Conservation (phyloP, 2,888 invertebrate species). For the Phengaris alcon region DNA sequence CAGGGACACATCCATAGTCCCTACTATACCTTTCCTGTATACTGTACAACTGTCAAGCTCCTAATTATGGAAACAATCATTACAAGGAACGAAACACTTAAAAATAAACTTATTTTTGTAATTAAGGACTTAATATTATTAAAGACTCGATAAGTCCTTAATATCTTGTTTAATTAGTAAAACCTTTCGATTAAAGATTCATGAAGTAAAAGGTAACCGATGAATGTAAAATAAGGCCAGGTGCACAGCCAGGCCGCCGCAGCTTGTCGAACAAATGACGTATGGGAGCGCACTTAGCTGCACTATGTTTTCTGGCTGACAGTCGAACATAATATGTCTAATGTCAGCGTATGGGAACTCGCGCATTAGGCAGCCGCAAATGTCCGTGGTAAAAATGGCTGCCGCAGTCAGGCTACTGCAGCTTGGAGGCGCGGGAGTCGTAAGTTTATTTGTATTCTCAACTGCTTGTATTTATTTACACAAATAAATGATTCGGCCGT, state of each 20-base stretch:
- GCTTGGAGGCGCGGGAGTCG: too few species aligned
- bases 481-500: neutral
- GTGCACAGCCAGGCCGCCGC: too few species aligned
- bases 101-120: neutral
- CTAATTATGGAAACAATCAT: neutral
- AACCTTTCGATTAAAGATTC: neutral
- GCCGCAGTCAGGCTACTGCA: too few species aligned
- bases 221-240: neutral
- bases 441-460: neutral
- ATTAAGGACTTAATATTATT: too few species aligned
- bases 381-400: too few species aligned
- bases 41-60: neutral
- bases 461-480: neutral
- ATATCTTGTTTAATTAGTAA: neutral
- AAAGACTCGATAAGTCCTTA: neutral
- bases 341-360: too few species aligned
- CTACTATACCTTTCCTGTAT: neutral
- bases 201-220: neutral
- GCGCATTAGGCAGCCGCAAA: too few species aligned
- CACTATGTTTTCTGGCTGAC: too few species aligned
- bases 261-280: too few species aligned
- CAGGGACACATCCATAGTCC: too few species aligned
- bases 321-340: too few species aligned
- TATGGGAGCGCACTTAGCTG: too few species aligned
- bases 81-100: neutral